A percentile compares a stretch with the other conserved stretches of the same genome.
These are phyloP conservation scores for Steinernema carpocapsae DNA, from an alignment of 2,888 invertebrate genomes.

Conservation along the genomic window DNA sequence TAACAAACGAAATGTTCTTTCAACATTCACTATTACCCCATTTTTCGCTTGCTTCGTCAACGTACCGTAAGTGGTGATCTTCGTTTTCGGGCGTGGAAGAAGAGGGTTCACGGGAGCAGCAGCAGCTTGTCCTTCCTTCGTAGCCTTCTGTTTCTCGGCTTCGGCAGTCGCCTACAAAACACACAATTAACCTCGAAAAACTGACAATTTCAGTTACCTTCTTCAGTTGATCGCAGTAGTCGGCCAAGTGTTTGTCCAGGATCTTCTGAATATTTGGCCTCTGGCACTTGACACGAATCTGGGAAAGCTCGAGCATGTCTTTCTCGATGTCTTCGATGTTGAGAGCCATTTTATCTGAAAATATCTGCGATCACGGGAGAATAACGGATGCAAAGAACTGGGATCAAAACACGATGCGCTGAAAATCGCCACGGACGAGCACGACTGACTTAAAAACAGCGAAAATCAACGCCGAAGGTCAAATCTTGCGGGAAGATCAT, in stretches of 20 bases:
- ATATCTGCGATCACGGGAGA: too few species aligned
- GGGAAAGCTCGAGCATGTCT: slow-evolving; percentile 66
- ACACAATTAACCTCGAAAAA: background rate
- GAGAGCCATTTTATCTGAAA: too few species aligned
- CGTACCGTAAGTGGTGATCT: slow-evolving; percentile 50
- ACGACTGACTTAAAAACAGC: too few species aligned
- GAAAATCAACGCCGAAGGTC: too few species aligned
- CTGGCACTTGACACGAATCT: slow-evolving; percentile 35
- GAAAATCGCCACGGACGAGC: too few species aligned
- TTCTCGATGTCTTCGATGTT: slow-evolving; percentile 75
- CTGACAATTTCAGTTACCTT: slow-evolving; percentile 37
- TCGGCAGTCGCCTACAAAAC: slow-evolving; percentile 26
- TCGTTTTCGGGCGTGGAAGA: slow-evolving; percentile 43
- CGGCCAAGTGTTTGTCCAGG: slow-evolving; percentile 41
- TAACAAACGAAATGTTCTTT: too few species aligned
- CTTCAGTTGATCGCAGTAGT: slow-evolving; percentile 38
- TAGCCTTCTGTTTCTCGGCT: slow-evolving; percentile 16
- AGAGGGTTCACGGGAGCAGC: slow-evolving; percentile 16
- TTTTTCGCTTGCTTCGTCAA: too few species aligned
- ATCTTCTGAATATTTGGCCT: slow-evolving; percentile 43
- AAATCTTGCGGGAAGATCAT: slow-evolving; percentile 32
- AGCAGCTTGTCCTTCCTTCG: slow-evolving; percentile 16
- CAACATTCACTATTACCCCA: too few species aligned
- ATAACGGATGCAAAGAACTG: too few species aligned
- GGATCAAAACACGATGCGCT: too few species aligned